Evolutionary conservation across 2,113 vertebrate species (phyloP).

Genomic region (Psilopogon haemacephalus): DNA sequence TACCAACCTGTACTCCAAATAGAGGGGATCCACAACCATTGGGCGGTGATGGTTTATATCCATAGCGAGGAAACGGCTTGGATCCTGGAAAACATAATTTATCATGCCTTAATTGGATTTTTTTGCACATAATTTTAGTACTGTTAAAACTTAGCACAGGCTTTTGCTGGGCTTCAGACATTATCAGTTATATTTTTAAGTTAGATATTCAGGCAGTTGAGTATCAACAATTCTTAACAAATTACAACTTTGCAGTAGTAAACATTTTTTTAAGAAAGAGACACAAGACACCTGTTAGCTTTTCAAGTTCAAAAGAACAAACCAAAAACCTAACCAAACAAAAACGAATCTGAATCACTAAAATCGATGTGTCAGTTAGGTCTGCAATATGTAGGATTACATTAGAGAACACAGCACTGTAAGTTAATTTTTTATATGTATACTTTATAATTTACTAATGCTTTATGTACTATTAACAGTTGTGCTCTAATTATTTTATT

Average conservation of each 20-base stretch:
- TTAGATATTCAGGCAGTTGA: background rate
- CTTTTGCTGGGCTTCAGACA: background rate
- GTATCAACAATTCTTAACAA: background rate
- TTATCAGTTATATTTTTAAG: background rate
- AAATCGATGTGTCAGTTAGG: background rate
- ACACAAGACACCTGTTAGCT: background rate
- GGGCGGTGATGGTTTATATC: slow-evolving; percentile 89
- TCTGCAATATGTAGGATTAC: background rate
- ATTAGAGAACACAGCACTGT: background rate
- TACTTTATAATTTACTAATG: too few relatives aligned
- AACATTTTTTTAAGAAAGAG: background rate
- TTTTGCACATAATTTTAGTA: background rate
- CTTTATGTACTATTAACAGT: background rate
- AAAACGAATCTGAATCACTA: background rate
- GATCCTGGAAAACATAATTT: slow-evolving; percentile 81
- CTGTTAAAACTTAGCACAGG: background rate
- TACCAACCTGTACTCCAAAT: slow-evolving; percentile 89
- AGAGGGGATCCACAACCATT: slow-evolving; percentile 97
- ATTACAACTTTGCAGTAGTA: background rate
- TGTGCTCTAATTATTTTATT: background rate
- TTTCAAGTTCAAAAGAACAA: background rate
- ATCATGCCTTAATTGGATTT: background rate
- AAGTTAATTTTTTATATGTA: background rate
- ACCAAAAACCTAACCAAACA: too few relatives aligned
- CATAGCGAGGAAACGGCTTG: slow-evolving; percentile 82